phyloP scores from a whole-genome alignment of 2,888 invertebrate genomes.

The Serripes groenlandicus region DNA sequence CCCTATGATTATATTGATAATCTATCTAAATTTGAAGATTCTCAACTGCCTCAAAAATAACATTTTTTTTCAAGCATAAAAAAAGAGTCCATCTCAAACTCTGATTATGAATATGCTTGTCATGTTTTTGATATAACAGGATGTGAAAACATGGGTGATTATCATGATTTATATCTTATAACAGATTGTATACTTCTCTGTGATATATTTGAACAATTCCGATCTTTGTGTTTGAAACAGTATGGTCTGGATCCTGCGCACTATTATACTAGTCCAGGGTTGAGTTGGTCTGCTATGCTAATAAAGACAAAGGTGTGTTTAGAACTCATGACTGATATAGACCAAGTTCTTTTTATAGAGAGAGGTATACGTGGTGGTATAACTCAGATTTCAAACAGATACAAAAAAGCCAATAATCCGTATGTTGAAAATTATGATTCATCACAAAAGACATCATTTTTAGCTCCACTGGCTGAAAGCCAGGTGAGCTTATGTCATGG shows the following conservation, averaged over 20 bases:
- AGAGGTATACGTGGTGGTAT: slow-evolving; percentile 45
- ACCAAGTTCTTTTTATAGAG: slow-evolving; percentile 22
- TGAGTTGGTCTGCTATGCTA: slow-evolving; percentile 32
- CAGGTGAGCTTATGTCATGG: too few species aligned
- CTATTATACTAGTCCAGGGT: slow-evolving; percentile 55
- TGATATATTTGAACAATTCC: slow-evolving; percentile 49
- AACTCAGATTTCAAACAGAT: slow-evolving; percentile 42
- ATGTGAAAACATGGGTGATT: slow-evolving; percentile 28
- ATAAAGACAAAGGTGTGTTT: slow-evolving; percentile 43
- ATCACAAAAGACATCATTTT: slow-evolving; percentile 21
- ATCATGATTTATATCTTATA: slow-evolving; percentile 47
- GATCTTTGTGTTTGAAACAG: slow-evolving; percentile 28
- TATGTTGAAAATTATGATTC: slow-evolving; percentile 56
- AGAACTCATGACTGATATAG: slow-evolving; percentile 48
- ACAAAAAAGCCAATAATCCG: slow-evolving; percentile 51
- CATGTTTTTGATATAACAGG: slow-evolving; percentile 30
- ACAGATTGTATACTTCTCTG: slow-evolving; percentile 34
- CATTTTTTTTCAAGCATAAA: slow-evolving; percentile 30
- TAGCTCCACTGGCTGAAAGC: too few species aligned
- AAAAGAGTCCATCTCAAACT: slow-evolving; percentile 20
- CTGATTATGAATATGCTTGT: slow-evolving; percentile 32
- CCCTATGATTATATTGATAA: slow-evolving; percentile 38
- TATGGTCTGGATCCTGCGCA: slow-evolving; percentile 49
- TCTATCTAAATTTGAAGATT: slow-evolving; percentile 23
- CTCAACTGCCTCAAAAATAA: slow-evolving; percentile 12